Conservation (phyloP, 2,797 vertebrate genomes). For the Pelodytes ibericus region DNA sequence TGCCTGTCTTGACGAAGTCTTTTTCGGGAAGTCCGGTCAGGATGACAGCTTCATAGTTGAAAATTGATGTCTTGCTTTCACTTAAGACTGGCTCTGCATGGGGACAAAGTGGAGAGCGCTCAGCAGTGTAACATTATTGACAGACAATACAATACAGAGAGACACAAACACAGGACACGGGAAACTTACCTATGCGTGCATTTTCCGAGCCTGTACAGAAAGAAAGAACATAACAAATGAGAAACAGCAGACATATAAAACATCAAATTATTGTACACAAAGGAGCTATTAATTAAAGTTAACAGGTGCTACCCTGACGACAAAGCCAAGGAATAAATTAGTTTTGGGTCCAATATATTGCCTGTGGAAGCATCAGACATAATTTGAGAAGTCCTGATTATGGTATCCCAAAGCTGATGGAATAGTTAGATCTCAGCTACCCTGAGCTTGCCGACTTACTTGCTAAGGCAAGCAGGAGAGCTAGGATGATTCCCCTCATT, state of each 20-base stretch:
- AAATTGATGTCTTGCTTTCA: slow-evolving; percentile 54
- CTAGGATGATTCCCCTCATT: slow-evolving; percentile 69
- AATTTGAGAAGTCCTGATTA: too few relatives aligned
- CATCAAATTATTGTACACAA: too few relatives aligned
- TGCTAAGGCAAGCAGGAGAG: slow-evolving; percentile 60
- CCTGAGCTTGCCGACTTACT: slow-evolving; percentile 65
- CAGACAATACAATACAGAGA: background rate
- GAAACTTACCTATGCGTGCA: background rate
- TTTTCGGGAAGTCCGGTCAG: slow-evolving; percentile 64
- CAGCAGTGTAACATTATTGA: background rate
- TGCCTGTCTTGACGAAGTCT: slow-evolving; percentile 36
- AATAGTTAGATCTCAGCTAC: too few relatives aligned
- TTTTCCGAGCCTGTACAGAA: background rate
- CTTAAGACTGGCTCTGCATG: slow-evolving; percentile 63
- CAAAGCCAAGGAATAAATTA: too few relatives aligned
- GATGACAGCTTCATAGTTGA: slow-evolving; percentile 64
- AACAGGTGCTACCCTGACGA: too few relatives aligned
- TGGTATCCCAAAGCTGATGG: too few relatives aligned
- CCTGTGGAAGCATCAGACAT: too few relatives aligned
- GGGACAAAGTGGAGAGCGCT: background rate
- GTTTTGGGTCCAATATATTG: too few relatives aligned
- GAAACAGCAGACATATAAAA: too few relatives aligned
- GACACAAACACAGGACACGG: background rate
- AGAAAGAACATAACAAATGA: background rate
- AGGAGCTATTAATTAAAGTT: too few relatives aligned